Percentiles rank a stretch among this genome's conserved stretches.
phyloP scores from a whole-genome alignment of 2,113 vertebrate species.

The Phylloscopus trochilus region DNA sequence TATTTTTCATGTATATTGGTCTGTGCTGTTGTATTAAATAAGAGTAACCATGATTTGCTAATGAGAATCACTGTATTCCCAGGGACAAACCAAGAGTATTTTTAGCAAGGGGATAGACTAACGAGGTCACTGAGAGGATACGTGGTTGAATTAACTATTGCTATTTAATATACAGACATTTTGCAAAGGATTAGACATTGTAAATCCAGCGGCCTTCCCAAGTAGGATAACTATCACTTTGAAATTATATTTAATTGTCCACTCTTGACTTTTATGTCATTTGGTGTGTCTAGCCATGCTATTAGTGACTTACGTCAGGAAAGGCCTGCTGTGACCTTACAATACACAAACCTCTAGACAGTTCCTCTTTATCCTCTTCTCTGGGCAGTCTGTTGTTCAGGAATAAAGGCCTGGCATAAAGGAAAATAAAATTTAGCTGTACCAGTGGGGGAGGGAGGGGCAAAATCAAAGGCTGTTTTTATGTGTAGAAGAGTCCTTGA shows the following conservation, averaged over 20 bases:
- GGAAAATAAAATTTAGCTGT: not conserved
- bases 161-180: not conserved
- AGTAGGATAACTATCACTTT: conserved; percentile 3
- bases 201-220: not conserved
- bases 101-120: not conserved
- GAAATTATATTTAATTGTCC: conserved; percentile 16
- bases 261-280: not conserved
- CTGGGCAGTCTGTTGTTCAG: not conserved
- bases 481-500: not conserved
- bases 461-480: not conserved
- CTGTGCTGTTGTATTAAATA: conserved; percentile 7
- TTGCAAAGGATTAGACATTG: not conserved
- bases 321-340: not conserved
- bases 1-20: not conserved
- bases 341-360: not conserved
- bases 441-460: too few species aligned
- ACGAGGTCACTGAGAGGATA: not conserved
- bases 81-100: not conserved
- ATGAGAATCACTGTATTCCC: not conserved
- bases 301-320: not conserved
- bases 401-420: not conserved
- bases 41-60: not conserved
- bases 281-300: not conserved
- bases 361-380: not conserved
- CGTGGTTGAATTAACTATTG: not conserved